A percentile compares a stretch with the other conserved stretches of the same genome.
Conservation (phyloP, 2,113 vertebrate species). For the Ictidomys tridecemlineatus region DNA sequence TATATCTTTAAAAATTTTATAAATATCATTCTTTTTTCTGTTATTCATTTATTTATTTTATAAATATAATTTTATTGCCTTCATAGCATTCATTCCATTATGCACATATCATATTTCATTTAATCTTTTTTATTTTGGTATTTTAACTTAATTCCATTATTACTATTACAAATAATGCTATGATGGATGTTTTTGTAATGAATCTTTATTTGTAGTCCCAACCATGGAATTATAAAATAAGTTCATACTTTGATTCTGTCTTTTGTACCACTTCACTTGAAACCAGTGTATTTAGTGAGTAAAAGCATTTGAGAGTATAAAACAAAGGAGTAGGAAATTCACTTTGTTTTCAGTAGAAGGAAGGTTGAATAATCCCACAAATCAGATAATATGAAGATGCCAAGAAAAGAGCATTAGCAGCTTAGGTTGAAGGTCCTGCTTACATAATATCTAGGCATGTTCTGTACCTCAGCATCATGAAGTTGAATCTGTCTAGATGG, state of each 20-base stretch:
- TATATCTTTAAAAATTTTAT: constrained; percentile 20
- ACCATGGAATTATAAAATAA: constrained; percentile 40
- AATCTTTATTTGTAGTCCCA: constrained; percentile 16
- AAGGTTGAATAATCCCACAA: constrained; percentile 11
- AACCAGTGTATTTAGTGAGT: background rate
- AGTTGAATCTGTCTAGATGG: constrained; percentile 44
- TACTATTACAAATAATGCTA: background rate
- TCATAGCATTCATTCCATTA: background rate
- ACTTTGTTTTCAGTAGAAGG: background rate
- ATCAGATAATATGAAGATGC: background rate
- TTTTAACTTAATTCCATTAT: constrained; percentile 10
- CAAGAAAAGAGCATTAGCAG: background rate
- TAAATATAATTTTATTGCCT: constrained; percentile 28
- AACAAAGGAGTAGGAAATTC: background rate
- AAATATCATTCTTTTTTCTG: background rate
- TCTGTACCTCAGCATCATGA: background rate
- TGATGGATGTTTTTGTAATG: background rate
- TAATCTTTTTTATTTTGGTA: background rate
- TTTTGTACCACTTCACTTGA: background rate
- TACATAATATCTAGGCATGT: background rate
- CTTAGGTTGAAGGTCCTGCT: background rate
- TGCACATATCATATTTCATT: background rate
- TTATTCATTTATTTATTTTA: background rate
- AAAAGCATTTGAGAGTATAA: background rate
- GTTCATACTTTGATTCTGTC: background rate